These are phyloP conservation scores for Meiosimyza platycephala DNA, from an alignment of 2,888 invertebrate genomes.

Conservation along the genomic window DNA sequence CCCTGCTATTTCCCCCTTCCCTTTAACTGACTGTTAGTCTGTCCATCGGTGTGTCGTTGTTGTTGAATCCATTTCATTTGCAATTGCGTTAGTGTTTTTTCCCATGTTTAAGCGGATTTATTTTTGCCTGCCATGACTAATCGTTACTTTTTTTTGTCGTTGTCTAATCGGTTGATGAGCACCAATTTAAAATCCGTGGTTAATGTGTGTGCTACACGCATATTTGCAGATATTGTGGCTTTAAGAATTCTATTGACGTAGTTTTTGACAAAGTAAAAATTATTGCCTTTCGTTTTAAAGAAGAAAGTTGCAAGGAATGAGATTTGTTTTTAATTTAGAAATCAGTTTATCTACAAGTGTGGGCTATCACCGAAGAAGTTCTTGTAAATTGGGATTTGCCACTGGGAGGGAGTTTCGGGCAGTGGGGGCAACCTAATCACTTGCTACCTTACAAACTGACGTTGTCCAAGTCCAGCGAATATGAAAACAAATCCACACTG, in stretches of 20 bases:
- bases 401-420: too few relatives aligned
- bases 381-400: too few relatives aligned
- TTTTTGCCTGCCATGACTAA: background rate
- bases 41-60: background rate
- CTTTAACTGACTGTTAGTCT: too few relatives aligned
- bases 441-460: too few relatives aligned
- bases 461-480: too few relatives aligned
- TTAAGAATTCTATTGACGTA: background rate
- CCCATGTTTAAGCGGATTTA: background rate
- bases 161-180: background rate
- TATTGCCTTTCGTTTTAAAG: background rate
- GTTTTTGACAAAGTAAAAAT: background rate
- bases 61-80: background rate
- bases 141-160: background rate
- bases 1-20: too few relatives aligned
- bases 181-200: background rate
- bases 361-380: too few relatives aligned
- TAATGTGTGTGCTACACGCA: background rate
- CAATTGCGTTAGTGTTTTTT: background rate
- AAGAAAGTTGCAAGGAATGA: background rate
- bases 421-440: too few relatives aligned
- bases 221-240: constrained; percentile 1
- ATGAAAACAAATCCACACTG: too few relatives aligned
- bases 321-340: background rate
- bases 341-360: too few relatives aligned